A percentile compares a stretch with the other conserved stretches of the same genome.
Conservation (phyloP, 2,888 invertebrate genomes). For the Anagyrus pseudococci region DNA sequence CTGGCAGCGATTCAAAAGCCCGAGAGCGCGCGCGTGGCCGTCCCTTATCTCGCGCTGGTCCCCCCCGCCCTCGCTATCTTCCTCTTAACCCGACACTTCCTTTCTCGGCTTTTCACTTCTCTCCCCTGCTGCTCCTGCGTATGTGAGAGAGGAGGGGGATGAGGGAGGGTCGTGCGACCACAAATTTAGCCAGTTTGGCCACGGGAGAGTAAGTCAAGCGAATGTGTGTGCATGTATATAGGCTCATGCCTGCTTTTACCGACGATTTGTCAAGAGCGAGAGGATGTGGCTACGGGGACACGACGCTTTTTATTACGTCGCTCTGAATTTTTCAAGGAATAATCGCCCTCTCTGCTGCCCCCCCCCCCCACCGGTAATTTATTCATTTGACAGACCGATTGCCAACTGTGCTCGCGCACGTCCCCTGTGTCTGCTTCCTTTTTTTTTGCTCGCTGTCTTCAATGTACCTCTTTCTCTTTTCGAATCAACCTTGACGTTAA, state of each 20-base stretch:
- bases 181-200: slow-evolving; percentile 22
- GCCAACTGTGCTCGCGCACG: not conserved
- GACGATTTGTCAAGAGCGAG: slow-evolving; percentile 21
- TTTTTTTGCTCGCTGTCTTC: not conserved
- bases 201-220: slow-evolving; percentile 21
- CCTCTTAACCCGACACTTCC: not conserved
- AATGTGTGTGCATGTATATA: not conserved
- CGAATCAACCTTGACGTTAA: not conserved
- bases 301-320: slow-evolving; percentile 6
- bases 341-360: slow-evolving; percentile 23
- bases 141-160: too few species aligned
- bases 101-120: not conserved
- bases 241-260: slow-evolving; percentile 5
- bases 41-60: slow-evolving; percentile 5
- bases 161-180: slow-evolving; percentile 11
- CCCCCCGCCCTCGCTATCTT: not conserved
- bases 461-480: not conserved
- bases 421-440: not conserved
- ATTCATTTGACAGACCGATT: slow-evolving; percentile 19
- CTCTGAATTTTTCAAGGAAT: slow-evolving; percentile 28
- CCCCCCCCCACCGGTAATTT: slow-evolving; percentile 1
- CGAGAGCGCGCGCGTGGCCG: slow-evolving; percentile 38
- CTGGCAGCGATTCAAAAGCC: slow-evolving; percentile 54
- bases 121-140: not conserved
- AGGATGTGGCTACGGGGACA: not conserved